Evolutionary conservation across 2,888 invertebrate genomes (phyloP), one percentile per base, ranked within the genome.

Genomic region (Corythucha ciliata): DNA sequence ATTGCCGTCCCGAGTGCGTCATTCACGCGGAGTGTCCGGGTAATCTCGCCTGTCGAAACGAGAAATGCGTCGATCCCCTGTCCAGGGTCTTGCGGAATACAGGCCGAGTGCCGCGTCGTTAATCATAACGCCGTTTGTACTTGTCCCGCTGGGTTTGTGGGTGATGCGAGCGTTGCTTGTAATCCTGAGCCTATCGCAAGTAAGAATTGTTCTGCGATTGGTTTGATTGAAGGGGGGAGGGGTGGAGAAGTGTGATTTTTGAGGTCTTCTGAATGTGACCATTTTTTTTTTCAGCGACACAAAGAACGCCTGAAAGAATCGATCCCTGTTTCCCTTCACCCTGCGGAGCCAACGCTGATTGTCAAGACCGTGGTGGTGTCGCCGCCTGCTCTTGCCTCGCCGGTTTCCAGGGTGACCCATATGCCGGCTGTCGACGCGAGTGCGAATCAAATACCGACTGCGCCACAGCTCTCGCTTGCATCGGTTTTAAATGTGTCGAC

Each of bases 61-160:
- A 86, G 64, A 79, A 80, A 55, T 91, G 90, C 65, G 76, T 77
- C 64, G 83, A 89, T 69, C 90, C n/a, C 90, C 18, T 91, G 91
- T 63, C 77, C 79, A 46, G 84, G 83, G 52, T 72, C 75, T 1
- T 91, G 91, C 63, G 89, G 89, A 44, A 71, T 75, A 50, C 81
- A 85, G 64, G 87, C 90, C 14, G 71, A 82, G 54, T 91, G 91
- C 66, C 77, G 81, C 55, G 86, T 87, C n/a, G 78, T 84, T 16
- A 86, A 87, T 68, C 91, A 91, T 65, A 77, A 77, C 62, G 79
- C 87, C 10, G 75, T 85, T 47, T 89, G 89, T 63, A 79, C 80
- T 53, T 91, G 91, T 65, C 77, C 81, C 58, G 80, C 82, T 66
- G 88, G 88, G 56, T 89, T 80, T 65, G 79, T 80, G 57, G 90